Percentiles rank a stretch among this genome's conserved stretches.
Evolutionary conservation across 2,113 vertebrate species (phyloP).

Genomic region (Muntiacus reevesi): DNA sequence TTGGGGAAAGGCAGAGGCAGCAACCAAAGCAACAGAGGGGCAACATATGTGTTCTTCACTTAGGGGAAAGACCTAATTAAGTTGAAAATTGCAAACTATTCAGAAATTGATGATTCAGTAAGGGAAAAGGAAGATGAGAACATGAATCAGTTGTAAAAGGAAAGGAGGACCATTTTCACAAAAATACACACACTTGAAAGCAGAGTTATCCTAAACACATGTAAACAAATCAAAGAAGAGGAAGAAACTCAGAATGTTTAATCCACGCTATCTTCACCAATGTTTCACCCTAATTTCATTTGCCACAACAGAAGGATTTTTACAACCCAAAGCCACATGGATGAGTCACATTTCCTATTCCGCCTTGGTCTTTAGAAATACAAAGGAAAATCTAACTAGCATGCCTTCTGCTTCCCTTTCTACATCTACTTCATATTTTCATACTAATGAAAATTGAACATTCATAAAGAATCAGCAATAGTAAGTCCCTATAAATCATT

Average conservation of each 20-base stretch:
- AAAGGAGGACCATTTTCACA: constrained; percentile 23
- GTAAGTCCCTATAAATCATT: background rate
- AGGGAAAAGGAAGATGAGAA: constrained; percentile 48
- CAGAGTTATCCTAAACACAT: constrained; percentile 42
- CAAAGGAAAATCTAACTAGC: constrained; percentile 19
- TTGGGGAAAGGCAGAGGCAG: constrained; percentile 53
- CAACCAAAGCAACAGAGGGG: constrained; percentile 39
- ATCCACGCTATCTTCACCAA: background rate
- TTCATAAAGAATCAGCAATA: background rate
- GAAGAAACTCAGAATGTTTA: constrained; percentile 35
- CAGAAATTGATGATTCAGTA: constrained; percentile 72
- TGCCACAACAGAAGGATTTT: constrained; percentile 3
- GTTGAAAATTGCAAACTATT: constrained; percentile 73
- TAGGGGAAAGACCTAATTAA: constrained; percentile 73
- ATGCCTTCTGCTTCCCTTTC: background rate
- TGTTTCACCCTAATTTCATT: background rate
- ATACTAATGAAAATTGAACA: background rate
- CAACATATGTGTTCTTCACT: constrained; percentile 57
- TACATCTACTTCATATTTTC: background rate
- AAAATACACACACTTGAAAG: constrained; percentile 46
- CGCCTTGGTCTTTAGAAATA: constrained; percentile 30
- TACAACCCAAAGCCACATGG: background rate
- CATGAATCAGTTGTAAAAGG: constrained; percentile 27
- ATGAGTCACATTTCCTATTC: background rate
- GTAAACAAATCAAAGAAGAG: constrained; percentile 32